Percentiles rank a stretch among this genome's conserved stretches.
Evolutionary conservation across 2,797 vertebrate genomes (phyloP).

Genomic region (Austrolebias charrua): DNA sequence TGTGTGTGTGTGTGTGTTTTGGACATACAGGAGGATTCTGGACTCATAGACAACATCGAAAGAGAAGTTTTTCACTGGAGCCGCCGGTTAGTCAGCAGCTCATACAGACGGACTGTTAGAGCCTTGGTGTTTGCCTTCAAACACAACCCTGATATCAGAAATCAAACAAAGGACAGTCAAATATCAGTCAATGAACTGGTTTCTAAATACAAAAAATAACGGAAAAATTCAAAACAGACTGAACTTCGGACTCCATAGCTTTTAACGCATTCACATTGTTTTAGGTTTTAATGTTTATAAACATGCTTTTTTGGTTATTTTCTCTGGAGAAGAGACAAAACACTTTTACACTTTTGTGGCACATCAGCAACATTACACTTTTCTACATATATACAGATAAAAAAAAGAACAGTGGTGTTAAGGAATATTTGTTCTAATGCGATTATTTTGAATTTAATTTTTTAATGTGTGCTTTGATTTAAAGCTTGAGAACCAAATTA

Average conservation of each 20-base stretch:
- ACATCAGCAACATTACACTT: constrained; percentile 32
- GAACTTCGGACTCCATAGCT: constrained; percentile 15
- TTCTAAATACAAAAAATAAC: constrained; percentile 88
- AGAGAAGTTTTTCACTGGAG: constrained; percentile 93
- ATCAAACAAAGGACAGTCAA: constrained; percentile 81
- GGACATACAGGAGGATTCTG: constrained; percentile 84
- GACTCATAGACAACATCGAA: constrained; percentile 94
- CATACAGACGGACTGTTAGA: constrained; percentile 88
- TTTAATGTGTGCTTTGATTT: background rate
- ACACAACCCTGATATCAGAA: constrained; percentile 85
- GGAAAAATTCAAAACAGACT: background rate
- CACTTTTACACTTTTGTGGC: constrained; percentile 41
- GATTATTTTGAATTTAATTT: background rate
- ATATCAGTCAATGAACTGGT: constrained; percentile 84
- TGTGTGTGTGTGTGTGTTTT: background rate
- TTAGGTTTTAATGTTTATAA: background rate
- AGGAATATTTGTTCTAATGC: background rate
- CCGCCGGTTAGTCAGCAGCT: constrained; percentile 85
- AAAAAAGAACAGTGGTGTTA: constrained; percentile 7
- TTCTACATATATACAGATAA: constrained; percentile 2
- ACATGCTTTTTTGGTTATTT: constrained; percentile 13
- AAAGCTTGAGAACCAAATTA: no score
- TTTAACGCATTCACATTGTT: constrained; percentile 9
- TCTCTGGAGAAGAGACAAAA: constrained; percentile 33
- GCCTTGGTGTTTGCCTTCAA: constrained; percentile 93